phyloP scores from a whole-genome alignment of 2,113 vertebrate genomes.

The Amazona guildingii region DNA sequence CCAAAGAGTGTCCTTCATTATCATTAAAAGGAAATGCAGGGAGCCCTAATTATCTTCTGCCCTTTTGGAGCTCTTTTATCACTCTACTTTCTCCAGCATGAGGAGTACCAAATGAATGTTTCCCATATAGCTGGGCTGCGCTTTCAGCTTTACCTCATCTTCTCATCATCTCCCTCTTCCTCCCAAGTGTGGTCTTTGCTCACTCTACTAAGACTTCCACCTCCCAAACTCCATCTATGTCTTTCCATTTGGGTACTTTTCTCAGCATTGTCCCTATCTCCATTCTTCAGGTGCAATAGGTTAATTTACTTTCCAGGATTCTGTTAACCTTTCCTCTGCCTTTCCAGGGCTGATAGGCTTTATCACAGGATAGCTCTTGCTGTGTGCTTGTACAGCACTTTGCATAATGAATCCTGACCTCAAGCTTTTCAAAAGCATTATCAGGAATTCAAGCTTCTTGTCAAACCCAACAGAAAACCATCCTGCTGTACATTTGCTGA shows the following conservation, averaged over 20 bases:
- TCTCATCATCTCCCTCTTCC: background rate
- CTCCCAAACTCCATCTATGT: background rate
- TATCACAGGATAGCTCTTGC: background rate
- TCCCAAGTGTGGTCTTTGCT: background rate
- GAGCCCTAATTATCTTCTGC: background rate
- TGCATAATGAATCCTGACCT: constrained; percentile 40
- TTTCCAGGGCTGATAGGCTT: constrained; percentile 34
- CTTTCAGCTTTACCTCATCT: background rate
- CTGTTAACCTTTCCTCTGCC: constrained; percentile 50
- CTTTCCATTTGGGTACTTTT: background rate
- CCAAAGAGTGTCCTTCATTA: background rate
- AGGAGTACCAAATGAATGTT: rapidly evolving
- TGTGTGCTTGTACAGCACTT: background rate
- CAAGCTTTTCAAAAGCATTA: constrained; percentile 18
- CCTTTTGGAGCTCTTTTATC: background rate
- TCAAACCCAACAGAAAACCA: background rate
- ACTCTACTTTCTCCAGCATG: background rate
- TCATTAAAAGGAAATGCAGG: background rate
- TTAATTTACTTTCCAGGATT: constrained; percentile 50
- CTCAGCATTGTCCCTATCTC: constrained; percentile 51
- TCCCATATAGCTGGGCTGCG: rapidly evolving
- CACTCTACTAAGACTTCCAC: background rate
- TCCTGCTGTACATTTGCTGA: background rate
- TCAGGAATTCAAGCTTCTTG: constrained; percentile 22
- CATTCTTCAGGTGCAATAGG: background rate